A percentile compares a stretch with the other conserved stretches of the same genome.
These are phyloP conservation scores for Rhopilema esculentum DNA, from an alignment of 30 jellyfish, hydroid and myxozoan species.

Conservation along the genomic window DNA sequence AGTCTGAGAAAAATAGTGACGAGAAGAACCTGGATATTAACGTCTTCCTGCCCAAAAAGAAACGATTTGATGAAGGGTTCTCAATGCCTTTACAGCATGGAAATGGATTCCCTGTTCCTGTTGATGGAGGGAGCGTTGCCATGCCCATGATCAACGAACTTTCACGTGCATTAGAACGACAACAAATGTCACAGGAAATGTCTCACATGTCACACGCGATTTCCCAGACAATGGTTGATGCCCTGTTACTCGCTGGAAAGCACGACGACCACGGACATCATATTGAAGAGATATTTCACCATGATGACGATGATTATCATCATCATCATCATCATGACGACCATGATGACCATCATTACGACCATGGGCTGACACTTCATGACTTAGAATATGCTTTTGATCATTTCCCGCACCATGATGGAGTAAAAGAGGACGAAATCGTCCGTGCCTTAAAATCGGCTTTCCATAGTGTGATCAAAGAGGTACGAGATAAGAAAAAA, in stretches of 20 bases:
- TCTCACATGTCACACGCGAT: constrained; percentile 81
- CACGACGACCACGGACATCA: constrained; percentile 59
- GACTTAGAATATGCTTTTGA: constrained; percentile 50
- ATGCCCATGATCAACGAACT: constrained; percentile 85
- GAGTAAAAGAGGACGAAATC: constrained; percentile 31
- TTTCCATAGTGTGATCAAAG: constrained; percentile 58
- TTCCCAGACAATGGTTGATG: constrained; percentile 90
- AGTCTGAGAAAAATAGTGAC: background rate
- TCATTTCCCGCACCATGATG: constrained; percentile 51
- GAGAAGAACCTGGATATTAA: constrained; percentile 74
- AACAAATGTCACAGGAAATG: constrained; percentile 88
- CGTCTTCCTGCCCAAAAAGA: constrained; percentile 73
- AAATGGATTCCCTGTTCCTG: constrained; percentile 17
- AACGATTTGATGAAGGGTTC: background rate
- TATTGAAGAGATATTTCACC: background rate
- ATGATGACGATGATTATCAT: constrained; percentile 28
- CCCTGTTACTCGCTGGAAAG: constrained; percentile 68
- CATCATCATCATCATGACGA: constrained; percentile 32
- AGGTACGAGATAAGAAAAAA: constrained; percentile 6
- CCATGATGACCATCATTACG: constrained; percentile 24
- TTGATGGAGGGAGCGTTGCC: constrained; percentile 44
- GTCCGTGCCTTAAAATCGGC: constrained; percentile 59
- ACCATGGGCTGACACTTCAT: constrained; percentile 40
- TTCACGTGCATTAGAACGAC: constrained; percentile 92
- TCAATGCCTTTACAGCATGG: constrained; percentile 23